Percentiles rank a stretch among this genome's conserved stretches.
phyloP scores from a whole-genome alignment of 2,888 invertebrate species.

The Latrodectus elegans region DNA sequence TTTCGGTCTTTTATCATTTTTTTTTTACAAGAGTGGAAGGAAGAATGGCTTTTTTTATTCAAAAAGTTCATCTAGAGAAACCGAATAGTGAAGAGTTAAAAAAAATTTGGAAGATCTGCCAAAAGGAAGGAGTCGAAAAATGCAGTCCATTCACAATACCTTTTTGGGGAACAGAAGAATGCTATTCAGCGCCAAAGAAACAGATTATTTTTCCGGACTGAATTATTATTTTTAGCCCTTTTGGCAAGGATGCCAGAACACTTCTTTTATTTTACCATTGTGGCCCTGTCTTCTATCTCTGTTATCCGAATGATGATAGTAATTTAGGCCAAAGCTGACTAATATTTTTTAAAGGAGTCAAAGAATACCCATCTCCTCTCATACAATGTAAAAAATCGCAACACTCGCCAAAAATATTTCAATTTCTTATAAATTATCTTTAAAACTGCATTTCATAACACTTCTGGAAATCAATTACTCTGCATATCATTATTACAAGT shows the following conservation, averaged over 20 bases:
- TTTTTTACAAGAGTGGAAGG: no score
- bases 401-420: no score
- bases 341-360: no score
- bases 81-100: slow-evolving; percentile 11
- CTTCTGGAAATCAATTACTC: no score
- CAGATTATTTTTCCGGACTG: slow-evolving; percentile 58
- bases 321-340: slow-evolving; percentile 19
- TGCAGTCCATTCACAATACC: slow-evolving; percentile 55
- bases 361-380: no score
- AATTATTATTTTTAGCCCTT: slow-evolving; percentile 68
- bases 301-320: slow-evolving; percentile 34
- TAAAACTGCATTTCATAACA: no score
- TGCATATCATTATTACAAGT: no score
- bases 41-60: no score
- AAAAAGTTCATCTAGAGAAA: not conserved
- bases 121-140: slow-evolving; percentile 23
- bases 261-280: slow-evolving; percentile 54
- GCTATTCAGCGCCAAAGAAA: slow-evolving; percentile 58
- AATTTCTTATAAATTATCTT: no score
- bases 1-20: no score
- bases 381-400: no score
- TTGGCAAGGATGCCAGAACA: slow-evolving; percentile 51
- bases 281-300: slow-evolving; percentile 23
- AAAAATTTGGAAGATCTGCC: slow-evolving; percentile 13
- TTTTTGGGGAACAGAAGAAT: slow-evolving; percentile 61